phyloP scores from a whole-genome alignment of 2,888 invertebrate genomes.

The Lasius platythorax region DNA sequence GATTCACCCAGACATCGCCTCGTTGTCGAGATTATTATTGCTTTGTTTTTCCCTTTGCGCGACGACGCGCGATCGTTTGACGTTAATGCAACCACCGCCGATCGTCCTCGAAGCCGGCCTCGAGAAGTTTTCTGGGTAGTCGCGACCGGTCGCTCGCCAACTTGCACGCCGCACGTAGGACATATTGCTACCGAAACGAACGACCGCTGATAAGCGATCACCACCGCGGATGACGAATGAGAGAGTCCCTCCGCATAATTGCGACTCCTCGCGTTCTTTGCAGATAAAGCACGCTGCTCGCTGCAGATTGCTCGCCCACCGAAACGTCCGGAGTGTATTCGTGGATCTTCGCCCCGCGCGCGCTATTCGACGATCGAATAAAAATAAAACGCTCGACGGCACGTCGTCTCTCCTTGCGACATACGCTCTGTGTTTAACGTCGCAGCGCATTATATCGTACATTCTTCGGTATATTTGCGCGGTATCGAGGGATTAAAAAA shows the following conservation, averaged over 20 bases:
- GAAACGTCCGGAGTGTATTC: not conserved
- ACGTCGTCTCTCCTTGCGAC: not conserved
- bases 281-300: slow-evolving; percentile 41
- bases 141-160: slow-evolving; percentile 12
- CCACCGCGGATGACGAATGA: slow-evolving; percentile 51
- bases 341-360: slow-evolving; percentile 17
- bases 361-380: slow-evolving; percentile 32
- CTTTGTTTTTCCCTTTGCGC: slow-evolving; percentile 15
- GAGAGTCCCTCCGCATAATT: slow-evolving; percentile 55
- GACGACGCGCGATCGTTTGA: slow-evolving; percentile 56
- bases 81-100: slow-evolving; percentile 65
- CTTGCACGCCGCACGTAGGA: slow-evolving; percentile 42
- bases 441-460: too few relatives aligned
- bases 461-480: not conserved
- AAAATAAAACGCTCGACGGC: slow-evolving; percentile 3
- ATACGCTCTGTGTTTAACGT: not conserved
- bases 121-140: slow-evolving; percentile 39
- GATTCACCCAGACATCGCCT: slow-evolving; percentile 33
- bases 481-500: not conserved
- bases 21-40: slow-evolving; percentile 68
- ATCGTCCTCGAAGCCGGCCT: slow-evolving; percentile 41
- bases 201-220: slow-evolving; percentile 58
- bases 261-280: slow-evolving; percentile 45
- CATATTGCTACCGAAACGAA: slow-evolving; percentile 56
- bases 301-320: slow-evolving; percentile 26